Percentiles rank a stretch among this genome's conserved stretches.
phyloP scores from a whole-genome alignment of 2,113 vertebrate genomes.

The Pyrgilauda ruficollis region DNA sequence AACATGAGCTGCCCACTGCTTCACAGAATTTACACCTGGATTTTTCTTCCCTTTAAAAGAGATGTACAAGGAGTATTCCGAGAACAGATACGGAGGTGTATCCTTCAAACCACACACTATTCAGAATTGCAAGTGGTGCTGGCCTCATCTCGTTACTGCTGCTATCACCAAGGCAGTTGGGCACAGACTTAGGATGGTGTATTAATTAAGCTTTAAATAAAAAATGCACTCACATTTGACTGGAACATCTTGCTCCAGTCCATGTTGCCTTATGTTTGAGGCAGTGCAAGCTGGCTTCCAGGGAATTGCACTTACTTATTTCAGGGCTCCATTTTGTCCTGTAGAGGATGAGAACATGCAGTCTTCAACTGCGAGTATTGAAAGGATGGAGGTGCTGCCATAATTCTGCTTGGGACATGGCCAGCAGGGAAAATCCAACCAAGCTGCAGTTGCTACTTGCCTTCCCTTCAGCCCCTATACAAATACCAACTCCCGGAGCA shows the following conservation, averaged over 20 bases:
- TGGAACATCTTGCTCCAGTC: neutral
- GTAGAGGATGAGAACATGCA: neutral
- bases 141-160: neutral
- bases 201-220: neutral
- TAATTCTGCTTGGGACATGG: neutral
- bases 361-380: neutral
- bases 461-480: neutral
- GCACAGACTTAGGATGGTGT: neutral
- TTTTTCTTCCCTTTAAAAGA: neutral
- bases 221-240: neutral
- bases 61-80: neutral
- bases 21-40: neutral
- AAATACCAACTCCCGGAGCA: neutral
- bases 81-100: neutral
- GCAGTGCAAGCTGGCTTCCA: neutral
- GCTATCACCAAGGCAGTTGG: neutral
- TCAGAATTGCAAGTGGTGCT: neutral
- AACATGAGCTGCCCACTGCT: rapidly evolving
- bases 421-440: neutral
- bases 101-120: neutral
- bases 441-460: neutral
- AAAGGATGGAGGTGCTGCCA: neutral
- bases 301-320: neutral
- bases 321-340: neutral
- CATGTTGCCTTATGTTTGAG: neutral